Base-by-base conservation (phyloP, 2,113 vertebrate species). In the Sorex araneus region DNA sequence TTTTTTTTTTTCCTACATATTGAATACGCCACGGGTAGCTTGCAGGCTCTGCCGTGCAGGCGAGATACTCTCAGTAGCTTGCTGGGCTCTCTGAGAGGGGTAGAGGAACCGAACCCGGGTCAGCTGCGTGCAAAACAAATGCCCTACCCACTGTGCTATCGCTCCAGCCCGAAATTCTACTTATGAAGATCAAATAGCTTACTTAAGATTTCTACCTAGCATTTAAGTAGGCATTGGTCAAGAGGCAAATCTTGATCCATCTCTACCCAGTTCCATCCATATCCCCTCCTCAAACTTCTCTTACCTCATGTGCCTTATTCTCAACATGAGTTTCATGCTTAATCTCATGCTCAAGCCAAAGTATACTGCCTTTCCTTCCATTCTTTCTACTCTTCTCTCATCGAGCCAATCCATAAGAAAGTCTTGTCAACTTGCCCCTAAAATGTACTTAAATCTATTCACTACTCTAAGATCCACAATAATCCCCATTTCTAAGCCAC, bases 231-330 rank as follows among this genome's bases (percentile, higher is more conserved):
- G 71, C 67, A 60, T 32, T 25, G n/a, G 32, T 64, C 45, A 87
- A 77, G 78, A 87, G 50, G 92, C 64, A 60, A 75, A 88, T 19
- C 54, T 84, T 87, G 13, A 84, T 40, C n/a, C 8, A 80, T 67
- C n/a, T 43, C 66, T 84, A 23, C 10, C 32, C 66, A 6, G 3
- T 40, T 92, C 57, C 9, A 23, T 92, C 57, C 9, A 23, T 3
- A 23, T 27, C 36, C 50, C 40, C 13, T 78, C 76, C 71, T 74
- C 36, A 69, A 76, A 71, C 28, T 84, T 70, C n/a, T n/a, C n/a
- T n/a, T n/a, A n/a, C n/a, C n/a, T n/a, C n/a, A 3, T 40, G 57
- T 73, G 40, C 77, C 32, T 70, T 36, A 34, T n/a, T n/a, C 60
- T 90, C 43, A 18, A 89, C 83, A 92, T 45, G n/a, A 67, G 60